A percentile compares a stretch with the other conserved stretches of the same genome.
Conservation (phyloP, 2,888 invertebrate species). For the Conomelus anceps region DNA sequence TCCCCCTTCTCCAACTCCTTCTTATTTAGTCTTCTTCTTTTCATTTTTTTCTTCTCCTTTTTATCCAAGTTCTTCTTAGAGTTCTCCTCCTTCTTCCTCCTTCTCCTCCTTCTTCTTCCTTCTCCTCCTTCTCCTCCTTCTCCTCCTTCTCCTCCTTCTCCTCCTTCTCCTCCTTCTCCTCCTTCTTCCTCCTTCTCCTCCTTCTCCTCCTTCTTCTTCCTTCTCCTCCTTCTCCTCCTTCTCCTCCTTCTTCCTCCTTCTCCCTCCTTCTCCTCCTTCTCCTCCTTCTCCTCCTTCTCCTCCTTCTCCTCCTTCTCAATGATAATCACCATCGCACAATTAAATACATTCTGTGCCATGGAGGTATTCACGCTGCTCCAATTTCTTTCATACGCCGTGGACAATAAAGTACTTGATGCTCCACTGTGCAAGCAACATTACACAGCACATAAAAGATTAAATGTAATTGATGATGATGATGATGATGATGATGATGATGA, state of each 20-base stretch:
- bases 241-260: background rate
- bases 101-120: background rate
- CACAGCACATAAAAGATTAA: no score
- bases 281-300: background rate
- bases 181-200: background rate
- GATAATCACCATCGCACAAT: background rate
- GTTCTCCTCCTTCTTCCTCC: background rate
- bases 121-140: background rate
- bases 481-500: no score
- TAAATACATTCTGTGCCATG: no score
- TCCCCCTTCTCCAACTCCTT: background rate
- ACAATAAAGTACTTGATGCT: no score
- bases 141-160: background rate
- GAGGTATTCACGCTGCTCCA: no score
- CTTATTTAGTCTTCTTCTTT: background rate
- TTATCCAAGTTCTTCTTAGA: background rate
- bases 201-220: background rate
- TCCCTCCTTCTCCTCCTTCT: background rate
- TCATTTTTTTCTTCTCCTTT: background rate
- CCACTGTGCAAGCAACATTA: no score
- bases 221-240: no score
- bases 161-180: background rate
- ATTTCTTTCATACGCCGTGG: no score
- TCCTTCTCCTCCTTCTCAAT: background rate
- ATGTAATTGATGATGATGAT: no score